phyloP scores from a whole-genome alignment of 1,140 invertebrate genomes.

The Antheraea mylitta region DNA sequence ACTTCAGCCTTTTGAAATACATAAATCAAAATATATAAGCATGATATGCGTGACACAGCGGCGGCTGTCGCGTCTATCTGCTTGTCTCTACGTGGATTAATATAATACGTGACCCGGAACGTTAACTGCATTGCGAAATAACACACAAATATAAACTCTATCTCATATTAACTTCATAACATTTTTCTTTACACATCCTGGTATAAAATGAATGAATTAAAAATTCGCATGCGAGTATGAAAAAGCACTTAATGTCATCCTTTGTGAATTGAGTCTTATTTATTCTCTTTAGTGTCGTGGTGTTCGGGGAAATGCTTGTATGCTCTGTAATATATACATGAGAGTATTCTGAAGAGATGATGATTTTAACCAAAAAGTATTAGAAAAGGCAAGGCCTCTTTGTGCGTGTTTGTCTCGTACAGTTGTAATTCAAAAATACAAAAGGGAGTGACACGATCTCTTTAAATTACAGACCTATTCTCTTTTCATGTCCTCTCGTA shows the following conservation, averaged over 20 bases:
- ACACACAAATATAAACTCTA: background rate
- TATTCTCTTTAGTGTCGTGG: background rate
- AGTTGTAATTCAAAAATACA: too few species aligned
- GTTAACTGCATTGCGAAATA: background rate
- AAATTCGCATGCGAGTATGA: background rate
- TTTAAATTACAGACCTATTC: too few species aligned
- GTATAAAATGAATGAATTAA: background rate
- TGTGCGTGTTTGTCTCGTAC: too few species aligned
- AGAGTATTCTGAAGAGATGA: too few species aligned
- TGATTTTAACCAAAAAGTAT: too few species aligned
- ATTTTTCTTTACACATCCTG: background rate
- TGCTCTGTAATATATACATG: background rate
- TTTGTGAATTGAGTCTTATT: background rate
- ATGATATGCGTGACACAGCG: background rate
- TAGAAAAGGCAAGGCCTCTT: too few species aligned
- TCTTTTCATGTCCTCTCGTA: too few species aligned
- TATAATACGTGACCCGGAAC: conserved; percentile 3
- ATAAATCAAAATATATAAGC: background rate
- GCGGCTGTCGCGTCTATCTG: background rate
- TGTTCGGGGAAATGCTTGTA: background rate
- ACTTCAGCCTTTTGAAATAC: background rate
- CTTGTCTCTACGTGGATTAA: background rate
- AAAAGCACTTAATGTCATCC: conserved; percentile 1
- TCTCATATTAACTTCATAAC: background rate
- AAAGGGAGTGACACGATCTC: too few species aligned